phyloP scores from a whole-genome alignment of 2,797 vertebrate genomes.

The Alca torda region DNA sequence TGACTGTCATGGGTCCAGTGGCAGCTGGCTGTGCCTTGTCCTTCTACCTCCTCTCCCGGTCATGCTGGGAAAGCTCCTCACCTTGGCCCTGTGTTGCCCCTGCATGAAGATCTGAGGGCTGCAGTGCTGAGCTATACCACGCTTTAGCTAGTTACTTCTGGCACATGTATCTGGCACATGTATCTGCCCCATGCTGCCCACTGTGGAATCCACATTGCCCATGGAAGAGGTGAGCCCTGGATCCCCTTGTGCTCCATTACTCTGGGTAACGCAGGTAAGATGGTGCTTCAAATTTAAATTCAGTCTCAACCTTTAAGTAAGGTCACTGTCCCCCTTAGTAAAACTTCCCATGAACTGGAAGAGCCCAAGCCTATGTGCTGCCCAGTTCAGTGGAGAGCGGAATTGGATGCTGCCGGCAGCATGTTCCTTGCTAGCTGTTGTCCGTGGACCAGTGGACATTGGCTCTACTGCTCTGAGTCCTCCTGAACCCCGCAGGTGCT shows the following conservation, averaged over 20 bases:
- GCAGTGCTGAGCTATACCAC: background rate
- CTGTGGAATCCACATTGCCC: background rate
- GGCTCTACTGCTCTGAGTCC: background rate
- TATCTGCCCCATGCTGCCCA: background rate
- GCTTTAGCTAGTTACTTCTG: background rate
- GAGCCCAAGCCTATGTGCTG: background rate
- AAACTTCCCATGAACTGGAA: background rate
- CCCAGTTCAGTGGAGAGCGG: background rate
- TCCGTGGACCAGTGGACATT: accelerated
- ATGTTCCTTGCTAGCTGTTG: background rate
- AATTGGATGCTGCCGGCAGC: background rate
- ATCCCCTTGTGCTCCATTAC: background rate
- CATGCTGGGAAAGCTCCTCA: background rate
- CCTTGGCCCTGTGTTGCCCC: background rate
- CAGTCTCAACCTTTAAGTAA: background rate
- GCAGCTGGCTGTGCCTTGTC: background rate
- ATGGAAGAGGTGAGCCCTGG: background rate
- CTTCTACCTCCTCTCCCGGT: background rate
- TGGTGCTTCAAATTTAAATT: background rate
- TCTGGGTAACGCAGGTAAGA: background rate
- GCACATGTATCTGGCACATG: background rate
- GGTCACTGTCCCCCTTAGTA: background rate
- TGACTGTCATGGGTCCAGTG: background rate
- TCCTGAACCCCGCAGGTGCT: accelerated
- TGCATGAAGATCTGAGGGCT: background rate